These are phyloP conservation scores for Typhlichthys subterraneus DNA, from an alignment of 2,797 vertebrate species.

Conservation along the genomic window DNA sequence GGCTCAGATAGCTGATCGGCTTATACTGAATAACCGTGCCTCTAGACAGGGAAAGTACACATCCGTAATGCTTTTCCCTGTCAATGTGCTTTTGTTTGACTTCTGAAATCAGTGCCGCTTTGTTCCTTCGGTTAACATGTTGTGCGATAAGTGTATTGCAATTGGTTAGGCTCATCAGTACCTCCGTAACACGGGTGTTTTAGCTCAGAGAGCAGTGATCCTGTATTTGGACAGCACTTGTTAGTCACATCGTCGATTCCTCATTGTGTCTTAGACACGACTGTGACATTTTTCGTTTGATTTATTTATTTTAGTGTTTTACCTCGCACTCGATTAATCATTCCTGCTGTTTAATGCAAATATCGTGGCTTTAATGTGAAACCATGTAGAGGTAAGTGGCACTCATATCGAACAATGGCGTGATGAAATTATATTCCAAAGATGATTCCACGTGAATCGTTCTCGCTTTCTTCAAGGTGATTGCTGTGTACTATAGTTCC, in stretches of 20 bases:
- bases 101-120: constrained; percentile 24
- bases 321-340: constrained; percentile 29
- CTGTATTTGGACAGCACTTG: background rate
- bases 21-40: constrained; percentile 25
- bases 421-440: constrained; percentile 12
- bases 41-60: constrained; percentile 22
- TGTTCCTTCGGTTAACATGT: constrained; percentile 31
- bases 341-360: constrained; percentile 36
- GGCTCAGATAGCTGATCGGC: constrained; percentile 17
- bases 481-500: background rate
- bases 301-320: constrained; percentile 53
- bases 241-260: constrained; percentile 4
- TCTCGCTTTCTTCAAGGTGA: constrained; percentile 15
- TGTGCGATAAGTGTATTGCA: constrained; percentile 27
- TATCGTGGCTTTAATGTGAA: background rate
- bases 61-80: constrained; percentile 17
- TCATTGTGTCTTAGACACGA: constrained; percentile 3
- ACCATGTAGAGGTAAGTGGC: background rate
- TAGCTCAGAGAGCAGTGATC: background rate
- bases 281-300: constrained; percentile 17
- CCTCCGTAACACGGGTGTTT: constrained; percentile 16
- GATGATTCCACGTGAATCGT: constrained; percentile 2
- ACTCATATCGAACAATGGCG: constrained; percentile 3
- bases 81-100: constrained; percentile 27
- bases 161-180: constrained; percentile 15